These are phyloP conservation scores for Myiozetetes cayanensis DNA, from an alignment of 2,113 vertebrate genomes.

Conservation along the genomic window DNA sequence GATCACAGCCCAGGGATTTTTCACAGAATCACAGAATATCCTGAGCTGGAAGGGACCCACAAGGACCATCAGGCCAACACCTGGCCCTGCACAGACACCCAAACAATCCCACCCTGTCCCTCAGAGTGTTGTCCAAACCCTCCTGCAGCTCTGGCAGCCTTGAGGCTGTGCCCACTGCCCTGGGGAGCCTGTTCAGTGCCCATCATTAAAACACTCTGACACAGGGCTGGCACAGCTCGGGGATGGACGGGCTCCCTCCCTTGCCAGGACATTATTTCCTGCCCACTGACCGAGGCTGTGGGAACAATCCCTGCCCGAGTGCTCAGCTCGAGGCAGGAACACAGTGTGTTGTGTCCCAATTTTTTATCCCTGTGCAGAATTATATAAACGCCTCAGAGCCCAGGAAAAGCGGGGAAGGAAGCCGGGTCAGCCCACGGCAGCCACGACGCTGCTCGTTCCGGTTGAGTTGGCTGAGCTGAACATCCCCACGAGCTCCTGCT, in stretches of 20 bases:
- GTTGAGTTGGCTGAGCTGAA: neutral
- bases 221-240: fast-evolving
- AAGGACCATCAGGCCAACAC: neutral
- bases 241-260: fast-evolving
- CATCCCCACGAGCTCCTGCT: neutral
- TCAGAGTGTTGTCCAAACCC: fast-evolving
- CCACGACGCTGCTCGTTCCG: neutral
- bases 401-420: neutral
- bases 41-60: neutral
- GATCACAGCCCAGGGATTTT: neutral
- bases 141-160: neutral
- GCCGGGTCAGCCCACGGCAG: neutral
- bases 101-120: neutral
- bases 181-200: neutral
- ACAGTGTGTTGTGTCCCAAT: neutral
- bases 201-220: fast-evolving
- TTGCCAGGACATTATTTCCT: neutral
- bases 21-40: neutral
- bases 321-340: neutral
- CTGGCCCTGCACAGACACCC: neutral
- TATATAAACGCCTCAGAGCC: neutral
- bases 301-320: neutral
- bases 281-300: neutral
- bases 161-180: neutral
- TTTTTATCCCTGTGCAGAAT: neutral